Conservation (phyloP, 2,113 vertebrate genomes). For the Cisticola juncidis region DNA sequence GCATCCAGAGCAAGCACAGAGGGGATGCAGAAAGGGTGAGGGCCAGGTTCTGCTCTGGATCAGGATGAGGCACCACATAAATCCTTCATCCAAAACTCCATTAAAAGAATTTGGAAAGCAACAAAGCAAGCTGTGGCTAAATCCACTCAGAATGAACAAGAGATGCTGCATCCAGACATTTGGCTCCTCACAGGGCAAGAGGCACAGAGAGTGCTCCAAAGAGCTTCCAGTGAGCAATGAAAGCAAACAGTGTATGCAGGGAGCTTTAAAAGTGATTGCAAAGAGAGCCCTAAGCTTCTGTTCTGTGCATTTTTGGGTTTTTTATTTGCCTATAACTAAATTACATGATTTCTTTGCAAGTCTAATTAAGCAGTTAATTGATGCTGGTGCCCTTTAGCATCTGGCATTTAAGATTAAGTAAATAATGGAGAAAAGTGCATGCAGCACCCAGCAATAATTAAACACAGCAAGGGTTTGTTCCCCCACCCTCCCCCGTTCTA, state of each 20-base stretch:
- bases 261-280: conserved; percentile 27
- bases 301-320: not conserved
- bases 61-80: not conserved
- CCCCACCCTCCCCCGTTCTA: not conserved
- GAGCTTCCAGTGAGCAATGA: not conserved
- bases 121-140: not conserved
- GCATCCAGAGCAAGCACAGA: not conserved
- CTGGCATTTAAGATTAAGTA: conserved; percentile 67
- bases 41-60: not conserved
- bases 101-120: not conserved
- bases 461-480: not conserved
- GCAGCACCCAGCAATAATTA: conserved; percentile 46
- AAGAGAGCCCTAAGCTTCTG: conserved; percentile 11
- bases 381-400: conserved; percentile 62
- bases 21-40: rapidly evolving
- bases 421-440: conserved; percentile 32
- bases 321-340: conserved; percentile 41
- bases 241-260: not conserved
- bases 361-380: conserved; percentile 70
- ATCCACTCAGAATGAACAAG: not conserved
- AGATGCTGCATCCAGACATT: not conserved
- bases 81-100: not conserved
- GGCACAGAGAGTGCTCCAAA: not conserved
- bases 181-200: not conserved
- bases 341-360: conserved; percentile 58